Evolutionary conservation across 2,888 invertebrate genomes (phyloP), one percentile per base, ranked within the genome.

Genomic region (Cotesia congregata): DNA sequence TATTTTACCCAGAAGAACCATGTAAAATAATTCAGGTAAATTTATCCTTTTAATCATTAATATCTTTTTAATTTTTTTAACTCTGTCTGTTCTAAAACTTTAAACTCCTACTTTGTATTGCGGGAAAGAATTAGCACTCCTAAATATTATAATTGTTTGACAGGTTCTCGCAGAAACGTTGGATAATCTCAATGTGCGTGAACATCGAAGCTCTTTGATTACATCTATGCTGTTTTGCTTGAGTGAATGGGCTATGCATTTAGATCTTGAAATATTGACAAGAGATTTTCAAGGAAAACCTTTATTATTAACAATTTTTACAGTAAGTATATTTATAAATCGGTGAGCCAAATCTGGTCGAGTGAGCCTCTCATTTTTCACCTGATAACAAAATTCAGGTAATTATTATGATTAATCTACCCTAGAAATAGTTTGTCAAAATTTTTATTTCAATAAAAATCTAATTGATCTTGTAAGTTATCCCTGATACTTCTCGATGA

Each of bases 171-270:
- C 91, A 0, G 90, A 91, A 75, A 92, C 92, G 5, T 87, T 92
- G 38, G 90, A 91, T 50, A 90, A 90, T 70, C 89, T 92, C 84
- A 90, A 91, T 82, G 90, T 90, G 70, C 87, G 88, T 30, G 88
- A 89, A 75, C 88, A 88, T 72, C 87, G 87, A 30, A 86, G 86
- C 65, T 93, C 95, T 77, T 90, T 97, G 75, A 92, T 95, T 12
- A 94, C 95, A 41, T 95, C 97, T 0, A 91, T 98, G 82, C 92
- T 98, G 84, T 93, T 98, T 75, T 96, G 97, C 87, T 91, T 98
- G 78, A 97, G 97, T 0, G 98, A 98, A 90, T 98, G 97, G 94
- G 97, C 97, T 75, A 97, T 98, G 93, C 92, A 94, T 69, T 93
- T 98, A 83, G 95, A 95, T 0, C 93, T 93, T 0, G 85, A 90